Percentiles rank a stretch among this genome's conserved stretches.
phyloP scores from a whole-genome alignment of 2,888 invertebrate genomes.

The Sinopyrophorus schimmeli region DNA sequence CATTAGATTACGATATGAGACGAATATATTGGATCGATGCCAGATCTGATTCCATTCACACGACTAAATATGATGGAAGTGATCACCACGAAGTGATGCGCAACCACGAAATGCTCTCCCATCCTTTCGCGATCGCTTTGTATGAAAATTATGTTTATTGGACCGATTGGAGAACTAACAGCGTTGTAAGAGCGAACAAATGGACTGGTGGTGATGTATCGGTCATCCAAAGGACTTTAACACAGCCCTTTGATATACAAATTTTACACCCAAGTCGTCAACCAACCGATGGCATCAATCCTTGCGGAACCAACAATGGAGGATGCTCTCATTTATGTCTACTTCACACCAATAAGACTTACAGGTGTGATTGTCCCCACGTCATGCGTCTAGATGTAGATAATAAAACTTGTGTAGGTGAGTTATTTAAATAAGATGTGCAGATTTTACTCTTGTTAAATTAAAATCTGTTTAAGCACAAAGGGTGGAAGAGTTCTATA shows the following conservation, averaged over 20 bases:
- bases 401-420: constrained; percentile 68
- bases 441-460: no score
- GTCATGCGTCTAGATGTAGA: constrained; percentile 76
- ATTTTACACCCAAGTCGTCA: constrained; percentile 78
- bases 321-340: constrained; percentile 83
- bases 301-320: constrained; percentile 69
- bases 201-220: constrained; percentile 80
- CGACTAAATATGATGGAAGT: constrained; percentile 77
- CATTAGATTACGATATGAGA: constrained; percentile 73
- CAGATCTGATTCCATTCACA: constrained; percentile 84
- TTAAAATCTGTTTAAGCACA: no score
- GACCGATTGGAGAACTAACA: constrained; percentile 92
- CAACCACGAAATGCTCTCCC: constrained; percentile 75
- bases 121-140: constrained; percentile 87
- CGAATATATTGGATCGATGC: constrained; percentile 87
- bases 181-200: constrained; percentile 85
- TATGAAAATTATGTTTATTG: constrained; percentile 89
- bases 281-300: constrained; percentile 62
- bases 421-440: constrained; percentile 39
- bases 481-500: no score
- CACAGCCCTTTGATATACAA: constrained; percentile 90
- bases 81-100: constrained; percentile 69
- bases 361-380: constrained; percentile 83
- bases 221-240: constrained; percentile 78
- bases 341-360: constrained; percentile 65